Evolutionary conservation across 1,140 invertebrate genomes (phyloP).

Genomic region (Nasonia giraulti): DNA sequence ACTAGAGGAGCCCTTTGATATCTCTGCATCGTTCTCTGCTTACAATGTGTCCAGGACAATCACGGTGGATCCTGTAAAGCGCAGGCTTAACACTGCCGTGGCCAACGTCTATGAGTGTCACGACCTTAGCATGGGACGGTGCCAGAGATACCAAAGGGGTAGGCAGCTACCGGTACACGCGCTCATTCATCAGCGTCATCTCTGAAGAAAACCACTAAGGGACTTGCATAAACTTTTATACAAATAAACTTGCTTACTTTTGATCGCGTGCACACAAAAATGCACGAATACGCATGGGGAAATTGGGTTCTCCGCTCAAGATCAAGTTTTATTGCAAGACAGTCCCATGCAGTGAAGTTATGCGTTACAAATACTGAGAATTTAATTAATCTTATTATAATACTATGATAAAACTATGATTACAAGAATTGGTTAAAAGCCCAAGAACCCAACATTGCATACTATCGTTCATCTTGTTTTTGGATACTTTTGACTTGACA

Average conservation of each 20-base stretch:
- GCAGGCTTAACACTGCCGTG: slow-evolving; percentile 49
- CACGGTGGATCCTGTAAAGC: neutral
- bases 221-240: neutral
- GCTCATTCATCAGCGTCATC: slow-evolving; percentile 70
- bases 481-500: slow-evolving; percentile 31
- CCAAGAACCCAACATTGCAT: slow-evolving; percentile 8
- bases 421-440: neutral
- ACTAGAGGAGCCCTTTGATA: slow-evolving; percentile 72
- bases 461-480: slow-evolving; percentile 33
- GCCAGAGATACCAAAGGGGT: slow-evolving; percentile 73
- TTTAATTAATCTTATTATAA: neutral
- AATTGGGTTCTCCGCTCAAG: slow-evolving; percentile 34
- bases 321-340: neutral
- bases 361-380: no score
- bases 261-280: neutral
- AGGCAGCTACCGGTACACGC: slow-evolving; percentile 71
- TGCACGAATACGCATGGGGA: neutral
- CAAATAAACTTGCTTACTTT: neutral
- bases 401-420: neutral
- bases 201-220: slow-evolving; percentile 54
- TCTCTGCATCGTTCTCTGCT: slow-evolving; percentile 68
- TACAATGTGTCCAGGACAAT: slow-evolving; percentile 25
- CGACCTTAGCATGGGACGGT: slow-evolving; percentile 67
- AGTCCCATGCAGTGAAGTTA: no score
- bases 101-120: slow-evolving; percentile 71